phyloP scores from a whole-genome alignment of 2,113 vertebrate species.

The Colaptes auratus region DNA sequence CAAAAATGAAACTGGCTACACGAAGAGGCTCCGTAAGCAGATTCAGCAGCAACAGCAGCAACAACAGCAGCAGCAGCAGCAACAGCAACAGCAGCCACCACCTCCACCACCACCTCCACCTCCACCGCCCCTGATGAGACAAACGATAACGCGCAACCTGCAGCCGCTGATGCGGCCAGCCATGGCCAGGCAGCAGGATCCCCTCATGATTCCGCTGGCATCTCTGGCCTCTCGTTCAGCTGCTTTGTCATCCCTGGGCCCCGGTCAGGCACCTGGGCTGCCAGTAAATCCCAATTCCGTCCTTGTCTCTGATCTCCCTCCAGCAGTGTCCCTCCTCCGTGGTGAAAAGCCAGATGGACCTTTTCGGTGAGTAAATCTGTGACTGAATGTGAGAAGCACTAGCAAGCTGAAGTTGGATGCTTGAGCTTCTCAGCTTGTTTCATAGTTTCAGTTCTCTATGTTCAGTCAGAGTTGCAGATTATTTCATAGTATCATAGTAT shows the following conservation, averaged over 20 bases:
- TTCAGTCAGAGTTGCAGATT: neutral
- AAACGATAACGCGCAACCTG: conserved; percentile 72
- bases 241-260: conserved; percentile 48
- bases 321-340: conserved; percentile 76
- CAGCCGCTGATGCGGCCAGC: conserved; percentile 75
- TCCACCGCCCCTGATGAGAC: conserved; percentile 32
- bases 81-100: neutral
- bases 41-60: conserved; percentile 68
- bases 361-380: conserved; percentile 72
- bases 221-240: conserved; percentile 71
- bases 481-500: no score
- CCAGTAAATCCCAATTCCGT: conserved; percentile 63
- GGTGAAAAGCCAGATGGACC: conserved; percentile 79
- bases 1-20: conserved; percentile 89
- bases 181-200: conserved; percentile 87
- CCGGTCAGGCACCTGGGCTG: conserved; percentile 45
- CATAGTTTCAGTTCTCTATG: fast-evolving
- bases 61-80: conserved; percentile 56
- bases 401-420: neutral
- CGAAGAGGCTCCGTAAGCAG: conserved; percentile 80
- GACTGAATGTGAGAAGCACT: neutral
- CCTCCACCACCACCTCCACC: neutral
- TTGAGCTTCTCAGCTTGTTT: neutral
- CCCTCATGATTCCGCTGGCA: conserved; percentile 78
- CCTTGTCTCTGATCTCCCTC: conserved; percentile 72